A percentile compares a stretch with the other conserved stretches of the same genome.
Conservation (phyloP, 2,797 vertebrate species). For the Pangasius djambal region DNA sequence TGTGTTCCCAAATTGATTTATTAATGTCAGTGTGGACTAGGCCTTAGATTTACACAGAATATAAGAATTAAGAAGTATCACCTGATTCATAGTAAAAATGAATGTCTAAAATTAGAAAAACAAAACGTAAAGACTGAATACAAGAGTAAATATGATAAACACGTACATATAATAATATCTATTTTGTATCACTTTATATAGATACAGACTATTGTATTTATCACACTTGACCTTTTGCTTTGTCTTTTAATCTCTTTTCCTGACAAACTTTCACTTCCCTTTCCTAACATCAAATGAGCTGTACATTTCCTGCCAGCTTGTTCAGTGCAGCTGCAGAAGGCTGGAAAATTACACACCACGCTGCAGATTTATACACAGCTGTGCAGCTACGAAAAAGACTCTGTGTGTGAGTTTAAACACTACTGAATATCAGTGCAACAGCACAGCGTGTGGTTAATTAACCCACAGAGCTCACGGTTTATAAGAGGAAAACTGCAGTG, state of each 20-base stretch:
- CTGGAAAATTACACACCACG: slow-evolving; percentile 9
- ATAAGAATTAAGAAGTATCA: not conserved
- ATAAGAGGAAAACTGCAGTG: not conserved
- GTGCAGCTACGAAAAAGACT: not conserved
- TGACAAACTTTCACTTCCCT: slow-evolving; percentile 40
- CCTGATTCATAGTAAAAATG: not conserved
- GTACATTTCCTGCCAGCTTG: slow-evolving; percentile 28
- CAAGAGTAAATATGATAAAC: not conserved
- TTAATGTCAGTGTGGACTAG: not conserved
- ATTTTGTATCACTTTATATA: not conserved
- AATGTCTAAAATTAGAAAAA: not conserved
- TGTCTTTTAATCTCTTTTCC: slow-evolving; percentile 10
- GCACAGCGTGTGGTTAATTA: slow-evolving; percentile 6
- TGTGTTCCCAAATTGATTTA: not conserved
- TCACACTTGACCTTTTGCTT: not conserved
- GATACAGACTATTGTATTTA: not conserved
- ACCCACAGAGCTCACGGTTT: not conserved
- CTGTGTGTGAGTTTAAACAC: not conserved
- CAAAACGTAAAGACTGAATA: not conserved
- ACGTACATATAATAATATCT: not conserved
- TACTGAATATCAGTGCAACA: not conserved
- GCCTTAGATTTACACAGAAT: not conserved
- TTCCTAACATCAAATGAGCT: slow-evolving; percentile 22
- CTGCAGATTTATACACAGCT: slow-evolving; percentile 15
- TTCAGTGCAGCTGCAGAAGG: slow-evolving; percentile 25